Conservation (phyloP, 2,797 vertebrate genomes). For the Microctenopoma lineatum region DNA sequence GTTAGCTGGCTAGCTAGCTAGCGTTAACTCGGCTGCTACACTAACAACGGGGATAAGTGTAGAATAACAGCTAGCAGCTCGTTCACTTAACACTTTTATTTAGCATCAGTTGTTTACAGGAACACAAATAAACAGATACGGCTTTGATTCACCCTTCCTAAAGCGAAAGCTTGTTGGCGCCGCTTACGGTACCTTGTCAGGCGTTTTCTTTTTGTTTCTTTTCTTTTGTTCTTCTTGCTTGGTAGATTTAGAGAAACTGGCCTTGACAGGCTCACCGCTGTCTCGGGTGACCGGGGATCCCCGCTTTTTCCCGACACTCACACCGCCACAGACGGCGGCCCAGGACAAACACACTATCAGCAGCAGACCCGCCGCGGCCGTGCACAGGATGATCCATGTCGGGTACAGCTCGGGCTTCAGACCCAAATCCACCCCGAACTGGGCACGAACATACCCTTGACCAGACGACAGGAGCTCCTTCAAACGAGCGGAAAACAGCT, state of each 20-base stretch:
- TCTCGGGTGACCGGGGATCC: constrained; percentile 51
- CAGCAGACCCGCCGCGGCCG: constrained; percentile 81
- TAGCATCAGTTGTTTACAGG: background rate
- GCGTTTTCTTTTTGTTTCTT: constrained; percentile 87
- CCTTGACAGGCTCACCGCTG: constrained; percentile 56
- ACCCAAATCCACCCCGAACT: constrained; percentile 89
- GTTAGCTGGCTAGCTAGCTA: background rate
- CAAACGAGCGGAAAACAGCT: constrained; percentile 85
- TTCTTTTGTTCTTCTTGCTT: constrained; percentile 89
- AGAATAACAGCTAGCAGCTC: background rate
- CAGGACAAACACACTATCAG: constrained; percentile 78
- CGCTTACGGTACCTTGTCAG: constrained; percentile 80
- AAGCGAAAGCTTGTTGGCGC: background rate
- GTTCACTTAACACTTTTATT: background rate
- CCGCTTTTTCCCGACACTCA: constrained; percentile 68
- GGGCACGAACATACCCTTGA: constrained; percentile 84
- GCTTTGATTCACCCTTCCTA: background rate
- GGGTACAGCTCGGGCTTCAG: constrained; percentile 89
- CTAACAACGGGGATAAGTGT: background rate
- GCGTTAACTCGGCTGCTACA: background rate
- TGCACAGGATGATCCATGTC: constrained; percentile 86
- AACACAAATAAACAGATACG: background rate
- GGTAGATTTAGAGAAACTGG: constrained; percentile 53
- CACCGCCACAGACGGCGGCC: constrained; percentile 77
- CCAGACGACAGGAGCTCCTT: constrained; percentile 87